Conservation (phyloP, 2,797 vertebrate genomes). For the Moxostoma hubbsi region DNA sequence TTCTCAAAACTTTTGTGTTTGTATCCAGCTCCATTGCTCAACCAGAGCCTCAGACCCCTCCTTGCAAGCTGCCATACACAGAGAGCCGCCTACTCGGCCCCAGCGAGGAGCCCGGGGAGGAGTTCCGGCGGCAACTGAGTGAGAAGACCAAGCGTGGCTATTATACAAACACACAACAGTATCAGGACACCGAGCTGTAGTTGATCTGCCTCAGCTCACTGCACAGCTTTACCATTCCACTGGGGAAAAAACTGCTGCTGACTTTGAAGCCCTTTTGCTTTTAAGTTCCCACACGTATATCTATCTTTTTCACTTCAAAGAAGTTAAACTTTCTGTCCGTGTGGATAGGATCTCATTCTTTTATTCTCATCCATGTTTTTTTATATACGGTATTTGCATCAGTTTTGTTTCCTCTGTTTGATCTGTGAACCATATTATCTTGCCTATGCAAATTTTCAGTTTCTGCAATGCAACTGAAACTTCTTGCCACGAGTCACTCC, state of each 20-base stretch:
- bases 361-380: slow-evolving; percentile 28
- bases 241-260: slow-evolving; percentile 65
- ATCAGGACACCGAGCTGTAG: slow-evolving; percentile 92
- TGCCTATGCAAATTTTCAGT: slow-evolving; percentile 79
- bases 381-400: slow-evolving; percentile 24
- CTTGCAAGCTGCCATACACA: slow-evolving; percentile 72
- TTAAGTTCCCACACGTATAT: slow-evolving; percentile 52
- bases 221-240: slow-evolving; percentile 68
- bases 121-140: slow-evolving; percentile 76
- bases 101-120: slow-evolving; percentile 75
- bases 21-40: slow-evolving; percentile 78
- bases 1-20: background rate
- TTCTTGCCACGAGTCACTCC: slow-evolving; percentile 69
- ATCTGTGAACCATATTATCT: slow-evolving; percentile 66
- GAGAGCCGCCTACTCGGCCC: slow-evolving; percentile 74
- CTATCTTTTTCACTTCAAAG: slow-evolving; percentile 57
- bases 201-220: slow-evolving; percentile 40
- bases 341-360: slow-evolving; percentile 56
- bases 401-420: slow-evolving; percentile 30
- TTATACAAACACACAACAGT: slow-evolving; percentile 80
- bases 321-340: slow-evolving; percentile 63
- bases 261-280: slow-evolving; percentile 65
- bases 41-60: slow-evolving; percentile 81
- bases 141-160: slow-evolving; percentile 83
- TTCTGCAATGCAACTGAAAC: slow-evolving; percentile 71